phyloP scores from a whole-genome alignment of 1,140 invertebrate species.

The Drosophila pseudoananassae region DNA sequence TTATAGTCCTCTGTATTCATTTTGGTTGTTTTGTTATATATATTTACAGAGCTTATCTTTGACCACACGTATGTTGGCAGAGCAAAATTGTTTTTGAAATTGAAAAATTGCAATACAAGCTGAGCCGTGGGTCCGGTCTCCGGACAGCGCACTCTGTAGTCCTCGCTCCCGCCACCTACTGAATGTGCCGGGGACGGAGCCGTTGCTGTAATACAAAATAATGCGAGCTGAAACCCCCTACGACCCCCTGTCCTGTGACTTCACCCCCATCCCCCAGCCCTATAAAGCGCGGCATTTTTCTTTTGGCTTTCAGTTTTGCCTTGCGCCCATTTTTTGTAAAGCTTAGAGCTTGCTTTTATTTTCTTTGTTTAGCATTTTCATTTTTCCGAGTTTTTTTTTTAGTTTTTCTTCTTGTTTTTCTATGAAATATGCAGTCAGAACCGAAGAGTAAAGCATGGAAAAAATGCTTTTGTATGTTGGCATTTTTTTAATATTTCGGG shows the following conservation, averaged over 20 bases:
- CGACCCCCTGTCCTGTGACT: conserved; percentile 1
- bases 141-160: background rate
- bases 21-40: conserved; percentile 43
- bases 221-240: conserved; percentile 50
- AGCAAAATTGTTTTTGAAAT: conserved; percentile 82
- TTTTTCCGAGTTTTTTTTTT: conserved; percentile 53
- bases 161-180: background rate
- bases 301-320: conserved; percentile 59
- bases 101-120: conserved; percentile 82
- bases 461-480: conserved; percentile 67
- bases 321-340: conserved; percentile 71
- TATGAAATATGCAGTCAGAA: conserved; percentile 66
- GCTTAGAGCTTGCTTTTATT: conserved; percentile 63
- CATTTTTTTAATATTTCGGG: conserved; percentile 32
- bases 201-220: conserved; percentile 72
- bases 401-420: conserved; percentile 34
- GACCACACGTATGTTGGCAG: conserved; percentile 81
- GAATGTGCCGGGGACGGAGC: conserved; percentile 35
- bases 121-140: conserved; percentile 41
- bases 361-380: conserved; percentile 76
- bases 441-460: conserved; percentile 20
- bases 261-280: background rate
- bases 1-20: conserved; percentile 34
- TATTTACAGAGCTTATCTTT: conserved; percentile 80
- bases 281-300: conserved; percentile 61